These are phyloP conservation scores for Corapipo altera DNA, from an alignment of 2,113 vertebrate species.

Conservation along the genomic window DNA sequence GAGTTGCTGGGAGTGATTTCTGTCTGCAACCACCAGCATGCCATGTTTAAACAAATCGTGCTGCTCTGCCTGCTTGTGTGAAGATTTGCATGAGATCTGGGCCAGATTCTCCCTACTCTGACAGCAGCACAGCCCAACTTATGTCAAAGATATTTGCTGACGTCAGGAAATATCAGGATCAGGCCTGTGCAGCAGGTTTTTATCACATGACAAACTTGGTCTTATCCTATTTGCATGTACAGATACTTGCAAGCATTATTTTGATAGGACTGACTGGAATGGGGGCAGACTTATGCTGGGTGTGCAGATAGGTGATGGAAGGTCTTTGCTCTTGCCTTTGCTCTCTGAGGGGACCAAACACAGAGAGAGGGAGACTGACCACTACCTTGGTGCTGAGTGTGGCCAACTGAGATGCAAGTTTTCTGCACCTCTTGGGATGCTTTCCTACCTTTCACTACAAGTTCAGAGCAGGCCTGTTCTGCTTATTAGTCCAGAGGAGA, in stretches of 20 bases:
- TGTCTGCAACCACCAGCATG: slow-evolving; percentile 28
- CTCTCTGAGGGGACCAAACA: neutral
- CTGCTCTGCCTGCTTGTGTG: slow-evolving; percentile 28
- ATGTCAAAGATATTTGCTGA: neutral
- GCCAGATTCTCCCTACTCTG: neutral
- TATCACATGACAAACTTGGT: neutral
- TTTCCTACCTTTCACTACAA: neutral
- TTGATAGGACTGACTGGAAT: neutral
- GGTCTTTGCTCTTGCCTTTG: neutral
- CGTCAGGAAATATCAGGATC: neutral
- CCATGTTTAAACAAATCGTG: slow-evolving; percentile 38
- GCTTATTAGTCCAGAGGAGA: neutral
- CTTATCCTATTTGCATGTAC: neutral
- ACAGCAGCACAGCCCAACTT: neutral
- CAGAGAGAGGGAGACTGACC: neutral
- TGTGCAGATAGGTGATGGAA: neutral
- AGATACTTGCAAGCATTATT: neutral
- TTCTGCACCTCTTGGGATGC: neutral
- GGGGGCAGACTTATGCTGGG: neutral
- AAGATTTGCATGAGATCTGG: slow-evolving; percentile 23
- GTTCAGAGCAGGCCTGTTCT: neutral
- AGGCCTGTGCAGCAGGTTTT: neutral
- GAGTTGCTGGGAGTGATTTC: slow-evolving; percentile 41
- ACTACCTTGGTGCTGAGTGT: neutral
- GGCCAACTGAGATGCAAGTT: neutral